Conservation (phyloP, 2,888 invertebrate genomes). For the Eurytoma adleriae region DNA sequence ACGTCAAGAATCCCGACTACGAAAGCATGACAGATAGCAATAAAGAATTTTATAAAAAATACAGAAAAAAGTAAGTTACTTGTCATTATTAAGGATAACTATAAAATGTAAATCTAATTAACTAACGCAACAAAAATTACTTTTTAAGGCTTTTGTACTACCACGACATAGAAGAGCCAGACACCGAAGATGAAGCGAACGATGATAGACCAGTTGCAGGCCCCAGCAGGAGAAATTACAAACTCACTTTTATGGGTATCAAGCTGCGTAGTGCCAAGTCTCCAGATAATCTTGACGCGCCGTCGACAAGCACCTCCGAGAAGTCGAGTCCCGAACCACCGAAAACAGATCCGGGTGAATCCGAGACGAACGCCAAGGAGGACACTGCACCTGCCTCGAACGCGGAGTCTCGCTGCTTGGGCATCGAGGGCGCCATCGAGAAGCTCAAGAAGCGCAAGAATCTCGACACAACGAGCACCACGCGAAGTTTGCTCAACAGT, state of each 20-base stretch:
- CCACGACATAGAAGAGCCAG: conserved; percentile 83
- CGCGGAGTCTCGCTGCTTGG: conserved; percentile 62
- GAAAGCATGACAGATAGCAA: conserved; percentile 77
- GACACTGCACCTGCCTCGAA: conserved; percentile 17
- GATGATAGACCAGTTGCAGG: conserved; percentile 39
- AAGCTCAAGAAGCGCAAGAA: conserved; percentile 73
- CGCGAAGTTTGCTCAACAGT: conserved; percentile 22
- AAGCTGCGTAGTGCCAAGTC: conserved; percentile 56
- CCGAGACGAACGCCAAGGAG: conserved; percentile 43
- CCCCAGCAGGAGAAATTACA: conserved; percentile 57
- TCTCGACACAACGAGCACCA: conserved; percentile 61
- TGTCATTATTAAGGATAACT: not conserved
- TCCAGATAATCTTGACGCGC: conserved; percentile 61
- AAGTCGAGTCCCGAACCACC: conserved; percentile 59
- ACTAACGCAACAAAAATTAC: not conserved
- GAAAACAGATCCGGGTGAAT: conserved; percentile 35
- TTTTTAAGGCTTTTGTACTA: conserved; percentile 83
- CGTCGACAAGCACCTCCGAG: conserved; percentile 52
- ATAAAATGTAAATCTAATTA: not conserved
- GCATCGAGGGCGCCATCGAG: conserved; percentile 71
- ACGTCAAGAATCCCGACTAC: conserved; percentile 79
- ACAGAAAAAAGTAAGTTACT: conserved; percentile 80
- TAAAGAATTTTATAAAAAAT: conserved; percentile 79
- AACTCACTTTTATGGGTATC: conserved; percentile 37
- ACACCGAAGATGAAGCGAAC: conserved; percentile 77